Base-by-base conservation (phyloP, 2,113 vertebrate species). In the Pangasianodon gigas region DNA sequence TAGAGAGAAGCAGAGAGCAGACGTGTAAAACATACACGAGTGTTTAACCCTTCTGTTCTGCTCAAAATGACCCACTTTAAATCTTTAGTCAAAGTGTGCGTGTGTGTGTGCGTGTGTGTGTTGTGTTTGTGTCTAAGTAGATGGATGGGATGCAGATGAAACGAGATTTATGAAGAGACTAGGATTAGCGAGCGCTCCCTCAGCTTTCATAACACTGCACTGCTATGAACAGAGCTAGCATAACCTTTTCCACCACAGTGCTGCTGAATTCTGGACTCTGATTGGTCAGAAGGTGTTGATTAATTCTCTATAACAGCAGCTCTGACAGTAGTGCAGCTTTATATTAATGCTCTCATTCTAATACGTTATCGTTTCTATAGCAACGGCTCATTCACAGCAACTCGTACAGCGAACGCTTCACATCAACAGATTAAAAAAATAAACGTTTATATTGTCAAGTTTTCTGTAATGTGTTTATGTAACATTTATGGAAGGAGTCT, bases 11-110 rank as follows among this genome's bases (percentile, higher is more conserved):
- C 51, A 77, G 83, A 83, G 56, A 89, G 81, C 90, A 62, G 85
- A 92, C 92, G 90, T 92, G 91, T 92, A 93, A 91, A 92, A 90
- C 74, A 92, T 91, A 89, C 91, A 91, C 88, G 87, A 92, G 92
- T 85, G 91, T 92, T 93, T 92, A 91, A 89, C 86, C 86, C 52
- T 87, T 60, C 86, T 60, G 51, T 62, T 44, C 74, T 46, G 7
- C 18, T 77, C 71, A 19, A 60, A 77, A 62, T 60, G 54, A 87
- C 86, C 86, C 74, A 77, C 46, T 79, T 77, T 87, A 58, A 79
- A 75, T 41, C 67, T 75, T 74, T 74, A 13, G 9, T 54, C 4
- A 44, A 1, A 5, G 84, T 85, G 65, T 86, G 65, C 56, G 67
- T 60, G 26, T 80, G 32, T 54, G 32, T 21, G 74, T 77, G 29